These are phyloP conservation scores for Cyanistes caeruleus DNA, from an alignment of 2,113 vertebrate genomes.

Conservation along the genomic window DNA sequence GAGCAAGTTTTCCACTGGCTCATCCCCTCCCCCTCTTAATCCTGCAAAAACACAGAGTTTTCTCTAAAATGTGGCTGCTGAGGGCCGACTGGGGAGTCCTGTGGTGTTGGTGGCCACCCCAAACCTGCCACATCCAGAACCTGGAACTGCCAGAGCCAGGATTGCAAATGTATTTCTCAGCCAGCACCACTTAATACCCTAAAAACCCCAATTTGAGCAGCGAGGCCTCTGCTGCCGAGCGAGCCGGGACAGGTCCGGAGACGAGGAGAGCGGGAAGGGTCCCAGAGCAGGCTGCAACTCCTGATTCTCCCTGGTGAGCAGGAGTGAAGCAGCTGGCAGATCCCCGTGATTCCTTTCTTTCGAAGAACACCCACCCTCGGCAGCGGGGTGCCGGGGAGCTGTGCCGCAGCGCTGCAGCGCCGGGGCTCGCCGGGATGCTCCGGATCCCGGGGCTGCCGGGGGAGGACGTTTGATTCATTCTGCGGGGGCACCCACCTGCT, in stretches of 20 bases:
- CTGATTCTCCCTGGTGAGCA: neutral
- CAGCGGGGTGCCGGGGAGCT: neutral
- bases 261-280: neutral
- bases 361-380: neutral
- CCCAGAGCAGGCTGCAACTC: neutral
- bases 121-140: neutral
- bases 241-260: neutral
- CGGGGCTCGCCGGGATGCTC: neutral
- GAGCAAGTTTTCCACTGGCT: conserved; percentile 61
- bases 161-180: neutral
- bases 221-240: fast-evolving
- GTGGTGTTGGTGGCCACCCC: fast-evolving
- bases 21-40: conserved; percentile 45
- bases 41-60: neutral
- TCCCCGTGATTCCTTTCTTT: neutral
- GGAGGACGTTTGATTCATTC: neutral
- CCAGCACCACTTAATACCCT: neutral
- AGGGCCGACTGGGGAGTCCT: fast-evolving
- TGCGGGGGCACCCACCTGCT: neutral
- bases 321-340: neutral
- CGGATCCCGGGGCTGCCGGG: neutral
- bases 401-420: neutral
- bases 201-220: neutral
- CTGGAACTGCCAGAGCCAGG: fast-evolving
- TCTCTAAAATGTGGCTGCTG: neutral